Evolutionary conservation across 2,797 vertebrate genomes (phyloP).

Genomic region (Lagorchestes hirsutus): DNA sequence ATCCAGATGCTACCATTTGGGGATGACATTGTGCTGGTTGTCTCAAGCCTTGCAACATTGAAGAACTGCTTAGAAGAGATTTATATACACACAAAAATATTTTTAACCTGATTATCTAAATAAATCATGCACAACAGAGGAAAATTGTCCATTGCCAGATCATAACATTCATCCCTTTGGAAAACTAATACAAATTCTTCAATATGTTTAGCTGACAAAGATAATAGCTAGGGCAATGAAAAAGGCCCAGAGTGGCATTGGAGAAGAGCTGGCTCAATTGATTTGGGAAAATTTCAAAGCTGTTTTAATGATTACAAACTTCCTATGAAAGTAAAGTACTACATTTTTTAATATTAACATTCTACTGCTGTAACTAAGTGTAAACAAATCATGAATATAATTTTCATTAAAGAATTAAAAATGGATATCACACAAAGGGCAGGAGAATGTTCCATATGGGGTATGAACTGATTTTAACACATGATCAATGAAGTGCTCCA

Average conservation of each 20-base stretch:
- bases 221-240: not conserved
- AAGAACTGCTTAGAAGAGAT: not conserved
- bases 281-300: not conserved
- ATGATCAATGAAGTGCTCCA: not conserved
- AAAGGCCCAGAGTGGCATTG: too few species aligned
- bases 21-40: not conserved
- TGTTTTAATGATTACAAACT: not conserved
- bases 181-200: not conserved
- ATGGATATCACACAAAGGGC: not conserved
- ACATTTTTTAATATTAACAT: not conserved
- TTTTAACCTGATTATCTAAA: not conserved
- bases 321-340: not conserved
- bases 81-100: not conserved
- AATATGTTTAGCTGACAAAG: not conserved
- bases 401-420: not conserved
- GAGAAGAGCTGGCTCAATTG: not conserved
- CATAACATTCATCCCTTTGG: not conserved
- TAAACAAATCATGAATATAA: not conserved
- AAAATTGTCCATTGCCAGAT: not conserved
- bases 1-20: not conserved
- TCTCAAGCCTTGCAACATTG: not conserved
- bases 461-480: not conserved
- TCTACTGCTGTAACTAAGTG: not conserved
- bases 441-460: not conserved
- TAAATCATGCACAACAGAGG: not conserved